These are phyloP conservation scores for Carduelis carduelis DNA, from an alignment of 2,797 vertebrate species.

Conservation along the genomic window DNA sequence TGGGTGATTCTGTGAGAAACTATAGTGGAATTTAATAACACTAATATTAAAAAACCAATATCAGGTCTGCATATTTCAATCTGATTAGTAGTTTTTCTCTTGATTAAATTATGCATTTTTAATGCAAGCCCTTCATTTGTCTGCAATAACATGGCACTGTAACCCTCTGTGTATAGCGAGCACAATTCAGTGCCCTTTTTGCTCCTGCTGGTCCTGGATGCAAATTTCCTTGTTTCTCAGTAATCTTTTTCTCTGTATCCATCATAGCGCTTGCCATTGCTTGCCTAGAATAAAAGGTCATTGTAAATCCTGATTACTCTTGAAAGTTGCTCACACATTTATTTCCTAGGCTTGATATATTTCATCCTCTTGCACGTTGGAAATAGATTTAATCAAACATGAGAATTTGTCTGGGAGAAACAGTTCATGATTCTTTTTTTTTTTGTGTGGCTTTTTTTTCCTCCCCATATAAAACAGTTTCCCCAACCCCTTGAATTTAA, in stretches of 20 bases:
- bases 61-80: conserved; percentile 57
- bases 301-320: conserved; percentile 25
- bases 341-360: not conserved
- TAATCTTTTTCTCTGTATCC: not conserved
- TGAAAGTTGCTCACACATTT: not conserved
- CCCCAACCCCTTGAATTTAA: not conserved
- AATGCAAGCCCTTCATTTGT: conserved; percentile 60
- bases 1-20: conserved; percentile 37
- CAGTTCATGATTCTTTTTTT: not conserved
- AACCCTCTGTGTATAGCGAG: not conserved
- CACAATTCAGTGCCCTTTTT: not conserved
- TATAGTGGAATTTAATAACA: conserved; percentile 53
- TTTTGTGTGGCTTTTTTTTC: not conserved
- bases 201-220: not conserved
- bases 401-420: not conserved
- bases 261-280: not conserved
- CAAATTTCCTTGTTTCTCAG: conserved; percentile 23
- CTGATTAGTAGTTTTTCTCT: conserved; percentile 65
- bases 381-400: conserved; percentile 27
- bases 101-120: conserved; percentile 75
- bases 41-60: conserved; percentile 59
- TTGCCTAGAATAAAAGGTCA: conserved; percentile 38
- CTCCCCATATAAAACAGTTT: not conserved
- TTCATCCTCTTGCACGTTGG: not conserved
- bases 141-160: not conserved